phyloP scores from a whole-genome alignment of 37 sponge, comb jelly and placozoan genomes.

The Eunapius fragilis region DNA sequence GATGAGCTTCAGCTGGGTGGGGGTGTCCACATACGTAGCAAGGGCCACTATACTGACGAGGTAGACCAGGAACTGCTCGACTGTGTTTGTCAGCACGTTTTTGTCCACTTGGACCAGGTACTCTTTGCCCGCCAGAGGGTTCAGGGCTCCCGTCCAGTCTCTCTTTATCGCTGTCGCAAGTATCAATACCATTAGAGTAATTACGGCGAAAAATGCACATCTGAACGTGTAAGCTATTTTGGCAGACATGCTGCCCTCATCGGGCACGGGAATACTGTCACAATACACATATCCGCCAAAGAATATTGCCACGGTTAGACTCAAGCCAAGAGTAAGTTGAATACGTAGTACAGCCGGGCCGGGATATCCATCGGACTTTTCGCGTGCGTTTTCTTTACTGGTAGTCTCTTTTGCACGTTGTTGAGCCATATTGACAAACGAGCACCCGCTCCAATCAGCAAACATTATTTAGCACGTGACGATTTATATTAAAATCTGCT shows the following conservation, averaged over 20 bases:
- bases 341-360: not conserved
- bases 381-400: not conserved
- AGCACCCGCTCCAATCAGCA: not conserved
- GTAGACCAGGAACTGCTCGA: conserved; percentile 40
- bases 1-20: conserved; percentile 46
- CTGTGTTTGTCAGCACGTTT: conserved; percentile 51
- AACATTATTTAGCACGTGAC: not conserved
- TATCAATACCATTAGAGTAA: not conserved
- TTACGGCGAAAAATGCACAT: not conserved
- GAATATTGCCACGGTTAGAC: not conserved
- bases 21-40: conserved; percentile 22
- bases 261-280: not conserved
- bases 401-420: not conserved
- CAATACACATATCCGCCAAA: not conserved
- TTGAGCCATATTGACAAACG: not conserved
- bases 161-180: not conserved
- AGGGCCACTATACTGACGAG: conserved; percentile 7
- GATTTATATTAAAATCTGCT: too few relatives aligned
- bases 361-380: not conserved
- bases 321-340: not conserved
- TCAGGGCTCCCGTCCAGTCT: not conserved
- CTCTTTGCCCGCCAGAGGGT: conserved; percentile 59
- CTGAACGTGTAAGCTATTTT: not conserved
- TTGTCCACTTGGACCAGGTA: conserved; percentile 35
- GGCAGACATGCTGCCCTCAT: not conserved